Evolutionary conservation across 92 coral and sea anemone genomes (phyloP).

Genomic region (Phenganax marumi): DNA sequence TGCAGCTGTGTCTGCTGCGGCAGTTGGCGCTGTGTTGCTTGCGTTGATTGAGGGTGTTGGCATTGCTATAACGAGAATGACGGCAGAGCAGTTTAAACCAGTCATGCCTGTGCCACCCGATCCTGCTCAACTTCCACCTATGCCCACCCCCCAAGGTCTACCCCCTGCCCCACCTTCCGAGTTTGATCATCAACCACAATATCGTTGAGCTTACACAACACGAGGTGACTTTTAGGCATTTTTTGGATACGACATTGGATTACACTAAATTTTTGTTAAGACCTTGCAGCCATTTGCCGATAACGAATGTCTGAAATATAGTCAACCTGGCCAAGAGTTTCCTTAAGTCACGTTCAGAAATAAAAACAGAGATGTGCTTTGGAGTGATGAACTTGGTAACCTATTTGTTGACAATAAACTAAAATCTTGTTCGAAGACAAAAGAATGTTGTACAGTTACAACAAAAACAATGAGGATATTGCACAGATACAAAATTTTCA

Average conservation of each 20-base stretch:
- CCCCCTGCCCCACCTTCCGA: conserved; percentile 78
- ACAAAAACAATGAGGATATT: no score
- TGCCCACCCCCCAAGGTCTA: conserved; percentile 73
- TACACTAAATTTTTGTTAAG: no score
- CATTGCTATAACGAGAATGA: conserved; percentile 93
- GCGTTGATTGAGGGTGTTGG: conserved; percentile 96
- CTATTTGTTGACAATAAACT: neutral
- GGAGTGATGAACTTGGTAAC: neutral
- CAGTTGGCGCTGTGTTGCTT: conserved; percentile 86
- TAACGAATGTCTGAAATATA: no score
- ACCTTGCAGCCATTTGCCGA: no score
- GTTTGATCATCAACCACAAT: conserved; percentile 93
- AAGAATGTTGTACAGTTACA: no score
- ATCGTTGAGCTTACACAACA: conserved; percentile 49
- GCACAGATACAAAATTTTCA: no score
- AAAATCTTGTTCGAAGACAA: no score
- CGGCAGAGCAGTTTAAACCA: conserved; percentile 99
- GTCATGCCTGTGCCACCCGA: conserved; percentile 85
- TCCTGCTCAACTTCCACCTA: conserved; percentile 89
- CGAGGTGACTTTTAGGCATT: neutral
- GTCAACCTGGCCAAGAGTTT: neutral
- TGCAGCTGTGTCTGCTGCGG: conserved; percentile 88
- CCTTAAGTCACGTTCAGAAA: neutral
- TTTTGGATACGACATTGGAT: no score
- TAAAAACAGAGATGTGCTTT: no score